Evolutionary conservation across 2,113 vertebrate genomes (phyloP).

Genomic region (Alouatta palliata): DNA sequence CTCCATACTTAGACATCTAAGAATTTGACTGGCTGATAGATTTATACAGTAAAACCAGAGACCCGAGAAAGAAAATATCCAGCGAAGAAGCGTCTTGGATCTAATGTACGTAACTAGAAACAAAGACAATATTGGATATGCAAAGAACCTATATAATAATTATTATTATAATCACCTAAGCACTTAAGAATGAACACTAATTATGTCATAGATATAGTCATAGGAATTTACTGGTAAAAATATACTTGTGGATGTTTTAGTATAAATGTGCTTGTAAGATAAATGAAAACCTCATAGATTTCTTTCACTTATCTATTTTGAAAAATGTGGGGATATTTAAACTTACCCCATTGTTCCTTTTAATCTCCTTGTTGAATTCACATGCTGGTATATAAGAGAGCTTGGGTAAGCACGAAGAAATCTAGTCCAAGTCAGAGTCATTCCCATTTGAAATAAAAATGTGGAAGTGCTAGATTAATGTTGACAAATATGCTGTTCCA

Average conservation of each 20-base stretch:
- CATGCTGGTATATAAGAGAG: background rate
- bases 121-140: background rate
- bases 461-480: background rate
- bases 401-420: background rate
- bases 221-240: background rate
- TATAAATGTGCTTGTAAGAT: background rate
- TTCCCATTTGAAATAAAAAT: background rate
- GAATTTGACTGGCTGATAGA: background rate
- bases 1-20: background rate
- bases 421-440: background rate
- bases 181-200: background rate
- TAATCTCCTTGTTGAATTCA: background rate
- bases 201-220: background rate
- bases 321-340: background rate
- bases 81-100: background rate
- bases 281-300: background rate
- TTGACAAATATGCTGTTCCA: background rate
- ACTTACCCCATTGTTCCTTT: background rate
- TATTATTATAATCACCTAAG: background rate
- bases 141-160: background rate
- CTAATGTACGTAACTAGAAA: background rate
- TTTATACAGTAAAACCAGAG: background rate
- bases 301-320: background rate
- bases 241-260: background rate
- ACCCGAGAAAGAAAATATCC: background rate